Evolutionary conservation across 2,888 invertebrate genomes (phyloP).

Genomic region (Drosophila gaucha): DNA sequence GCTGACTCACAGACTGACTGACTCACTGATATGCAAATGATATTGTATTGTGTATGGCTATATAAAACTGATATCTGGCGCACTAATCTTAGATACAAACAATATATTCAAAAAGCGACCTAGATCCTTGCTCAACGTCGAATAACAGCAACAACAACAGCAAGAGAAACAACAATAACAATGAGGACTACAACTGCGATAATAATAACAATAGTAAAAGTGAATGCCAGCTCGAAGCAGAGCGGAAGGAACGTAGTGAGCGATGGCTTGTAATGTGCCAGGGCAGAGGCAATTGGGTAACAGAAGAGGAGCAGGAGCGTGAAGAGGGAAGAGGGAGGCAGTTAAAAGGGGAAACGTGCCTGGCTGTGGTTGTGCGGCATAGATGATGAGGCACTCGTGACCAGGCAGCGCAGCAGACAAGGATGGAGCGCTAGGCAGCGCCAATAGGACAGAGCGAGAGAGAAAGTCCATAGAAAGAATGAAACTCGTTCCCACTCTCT

Average conservation of each 20-base stretch:
- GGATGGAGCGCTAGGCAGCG: constrained; percentile 4
- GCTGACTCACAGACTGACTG: constrained; percentile 19
- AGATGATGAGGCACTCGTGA: constrained; percentile 36
- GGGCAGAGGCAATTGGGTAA: constrained; percentile 4
- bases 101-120: constrained; percentile 78
- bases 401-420: constrained; percentile 18
- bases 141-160: constrained; percentile 40
- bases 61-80: constrained; percentile 76
- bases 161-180: constrained; percentile 47
- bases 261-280: constrained; percentile 53
- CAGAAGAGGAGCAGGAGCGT: neutral
- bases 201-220: constrained; percentile 73
- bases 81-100: constrained; percentile 77
- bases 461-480: constrained; percentile 15
- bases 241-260: constrained; percentile 62
- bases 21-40: constrained; percentile 69
- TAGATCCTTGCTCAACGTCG: constrained; percentile 70
- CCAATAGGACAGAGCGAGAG: neutral
- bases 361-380: constrained; percentile 38
- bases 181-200: constrained; percentile 67
- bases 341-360: constrained; percentile 20
- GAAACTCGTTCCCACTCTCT: constrained; percentile 8
- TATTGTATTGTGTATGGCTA: constrained; percentile 67
- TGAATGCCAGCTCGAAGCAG: constrained; percentile 65
- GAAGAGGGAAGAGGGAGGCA: neutral